These are phyloP conservation scores for Grantiella picta DNA, from an alignment of 2,113 vertebrate species.

Conservation along the genomic window DNA sequence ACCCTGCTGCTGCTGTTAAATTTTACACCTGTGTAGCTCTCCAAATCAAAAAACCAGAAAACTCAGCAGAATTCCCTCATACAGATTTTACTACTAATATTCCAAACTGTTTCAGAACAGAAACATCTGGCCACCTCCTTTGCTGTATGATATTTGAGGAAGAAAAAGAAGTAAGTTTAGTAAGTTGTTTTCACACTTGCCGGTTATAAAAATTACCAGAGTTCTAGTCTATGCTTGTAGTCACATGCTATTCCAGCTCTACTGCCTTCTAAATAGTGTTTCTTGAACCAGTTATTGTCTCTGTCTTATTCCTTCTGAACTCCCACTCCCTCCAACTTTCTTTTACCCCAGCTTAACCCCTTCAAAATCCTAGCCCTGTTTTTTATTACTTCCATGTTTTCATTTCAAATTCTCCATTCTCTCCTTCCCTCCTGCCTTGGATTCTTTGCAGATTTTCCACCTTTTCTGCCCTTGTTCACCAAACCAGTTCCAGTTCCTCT, in stretches of 20 bases:
- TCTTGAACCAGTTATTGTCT: neutral
- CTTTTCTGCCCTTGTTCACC: neutral
- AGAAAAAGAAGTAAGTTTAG: neutral
- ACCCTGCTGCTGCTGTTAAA: neutral
- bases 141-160: neutral
- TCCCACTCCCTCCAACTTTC: neutral
- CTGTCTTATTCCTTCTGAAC: neutral
- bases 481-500: neutral
- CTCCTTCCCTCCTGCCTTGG: accelerated
- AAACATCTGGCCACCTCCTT: neutral
- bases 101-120: neutral
- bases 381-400: neutral
- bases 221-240: neutral
- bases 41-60: neutral
- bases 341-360: neutral
- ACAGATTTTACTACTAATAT: neutral
- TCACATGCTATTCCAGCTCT: neutral
- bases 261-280: neutral
- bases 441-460: neutral
- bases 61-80: neutral
- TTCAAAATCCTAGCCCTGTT: neutral
- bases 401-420: neutral
- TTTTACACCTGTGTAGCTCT: neutral
- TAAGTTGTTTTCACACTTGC: neutral
- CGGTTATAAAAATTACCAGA: neutral